phyloP scores from a whole-genome alignment of 2,888 invertebrate genomes.

The Sarcophaga rosellei region DNA sequence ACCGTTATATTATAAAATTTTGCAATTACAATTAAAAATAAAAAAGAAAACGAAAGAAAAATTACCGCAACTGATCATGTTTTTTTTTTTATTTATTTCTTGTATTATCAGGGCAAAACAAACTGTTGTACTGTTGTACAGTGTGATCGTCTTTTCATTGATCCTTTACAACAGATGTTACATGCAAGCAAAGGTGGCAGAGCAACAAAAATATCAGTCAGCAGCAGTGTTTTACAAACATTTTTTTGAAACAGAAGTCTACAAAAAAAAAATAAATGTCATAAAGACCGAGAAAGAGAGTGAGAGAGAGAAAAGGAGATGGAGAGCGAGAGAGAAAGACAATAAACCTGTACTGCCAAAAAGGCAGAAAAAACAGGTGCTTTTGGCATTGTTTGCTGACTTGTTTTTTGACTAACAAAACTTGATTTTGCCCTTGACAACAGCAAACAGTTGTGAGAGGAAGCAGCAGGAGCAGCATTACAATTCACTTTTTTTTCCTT shows the following conservation, averaged over 20 bases:
- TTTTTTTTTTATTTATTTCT: background rate
- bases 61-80: background rate
- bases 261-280: background rate
- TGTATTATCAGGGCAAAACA: slow-evolving; percentile 12
- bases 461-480: background rate
- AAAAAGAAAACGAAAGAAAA: background rate
- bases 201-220: background rate
- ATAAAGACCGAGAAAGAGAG: background rate
- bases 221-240: background rate
- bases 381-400: background rate
- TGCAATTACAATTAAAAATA: background rate
- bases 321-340: background rate
- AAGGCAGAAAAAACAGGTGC: slow-evolving; percentile 46
- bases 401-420: slow-evolving; percentile 22
- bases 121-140: background rate
- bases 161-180: slow-evolving; percentile 57
- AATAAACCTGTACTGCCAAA: slow-evolving; percentile 43
- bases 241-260: background rate
- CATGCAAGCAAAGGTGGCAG: background rate
- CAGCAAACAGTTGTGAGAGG: slow-evolving; percentile 5
- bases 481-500: background rate
- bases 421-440: slow-evolving; percentile 63
- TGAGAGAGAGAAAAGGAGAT: too few relatives aligned
- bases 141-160: slow-evolving; percentile 3
- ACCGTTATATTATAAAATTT: slow-evolving; percentile 19